These are phyloP conservation scores for Anthophora plumipes DNA, from an alignment of 2,888 invertebrate species.

Conservation along the genomic window DNA sequence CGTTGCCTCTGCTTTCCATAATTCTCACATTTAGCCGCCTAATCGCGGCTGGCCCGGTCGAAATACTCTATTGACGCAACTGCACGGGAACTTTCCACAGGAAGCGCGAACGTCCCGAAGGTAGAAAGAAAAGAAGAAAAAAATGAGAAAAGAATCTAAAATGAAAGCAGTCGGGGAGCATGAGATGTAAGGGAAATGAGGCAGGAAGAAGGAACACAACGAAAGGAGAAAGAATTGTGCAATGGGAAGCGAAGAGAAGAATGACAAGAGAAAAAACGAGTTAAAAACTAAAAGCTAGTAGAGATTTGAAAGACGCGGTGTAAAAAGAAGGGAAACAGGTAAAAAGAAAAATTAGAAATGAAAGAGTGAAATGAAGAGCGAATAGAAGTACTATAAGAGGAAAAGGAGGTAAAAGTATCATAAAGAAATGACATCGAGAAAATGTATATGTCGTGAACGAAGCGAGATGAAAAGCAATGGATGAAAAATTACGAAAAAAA, in stretches of 20 bases:
- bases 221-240: too few relatives aligned
- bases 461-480: too few relatives aligned
- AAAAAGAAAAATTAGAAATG: not conserved
- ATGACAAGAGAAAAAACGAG: not conserved
- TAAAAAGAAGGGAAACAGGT: not conserved
- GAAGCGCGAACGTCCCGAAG: slow-evolving; percentile 49
- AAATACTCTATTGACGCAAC: slow-evolving; percentile 67
- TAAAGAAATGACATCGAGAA: too few relatives aligned
- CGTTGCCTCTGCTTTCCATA: slow-evolving; percentile 76
- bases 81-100: slow-evolving; percentile 73
- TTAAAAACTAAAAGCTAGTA: not conserved
- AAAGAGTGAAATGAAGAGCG: too few relatives aligned
- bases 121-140: slow-evolving; percentile 14
- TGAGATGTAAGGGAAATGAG: not conserved
- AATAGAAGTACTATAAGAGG: too few relatives aligned
- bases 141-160: slow-evolving; percentile 15
- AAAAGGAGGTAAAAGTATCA: too few relatives aligned
- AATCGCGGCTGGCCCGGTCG: slow-evolving; percentile 69
- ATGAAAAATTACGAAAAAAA: not conserved
- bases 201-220: not conserved
- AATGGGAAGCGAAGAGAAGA: too few relatives aligned
- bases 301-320: too few relatives aligned
- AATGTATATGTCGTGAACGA: too few relatives aligned
- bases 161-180: slow-evolving; percentile 2
- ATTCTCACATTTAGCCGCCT: slow-evolving; percentile 78